Base-by-base conservation (phyloP, 2,113 vertebrate species). In the Cavia porcellus region DNA sequence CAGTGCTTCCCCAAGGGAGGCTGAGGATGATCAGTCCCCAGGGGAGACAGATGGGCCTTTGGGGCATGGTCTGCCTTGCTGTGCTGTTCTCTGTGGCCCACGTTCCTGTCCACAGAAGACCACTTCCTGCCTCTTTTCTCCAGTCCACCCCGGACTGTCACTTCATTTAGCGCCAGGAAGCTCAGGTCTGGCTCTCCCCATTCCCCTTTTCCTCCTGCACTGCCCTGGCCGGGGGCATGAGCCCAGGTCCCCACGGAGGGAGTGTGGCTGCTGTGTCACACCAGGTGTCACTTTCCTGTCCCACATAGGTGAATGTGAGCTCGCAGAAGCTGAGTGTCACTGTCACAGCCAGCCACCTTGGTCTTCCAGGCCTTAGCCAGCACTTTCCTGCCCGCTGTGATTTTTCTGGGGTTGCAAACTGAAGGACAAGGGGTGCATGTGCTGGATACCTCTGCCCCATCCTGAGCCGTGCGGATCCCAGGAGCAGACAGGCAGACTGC, bases 201-300 rank as follows among this genome's bases (percentile, higher is more conserved):
- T 30, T 86, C 10, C 52, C 13, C 24, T 70, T 32, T 15, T n/a
- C 32, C 15, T 70, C 66, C 28, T 70, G 32, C 15, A n/a, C 66
- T 35, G 17, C 35, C 35, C 35, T 19, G 66, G 35, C 70, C 42
- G 35, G n/a, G 9, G 57, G 38, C 77, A 79, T 4, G 35, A 57
- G 19, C 24, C 59, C 35, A 68, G 66, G 32, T 32, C 64, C 57
- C 57, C 14, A 5, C 2, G 62, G 47, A 55, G 13, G 59, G 42
- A 59, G 38, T 2, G 55, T 8, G 2, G 7, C 38, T 9, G 11
- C 28, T 1, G 12, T 30, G 3, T 81, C 52, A 1, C 4, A 30
- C 82, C n/a, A 28, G 2, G 3, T 72, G 12, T 88, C 3, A 3
- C 38, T 28, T 88, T 68, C 52, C 25, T 42, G 24, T 61, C 38